A percentile compares a stretch with the other conserved stretches of the same genome.
Evolutionary conservation across 2,888 invertebrate species (phyloP).

Genomic region (Belgica antarctica): DNA sequence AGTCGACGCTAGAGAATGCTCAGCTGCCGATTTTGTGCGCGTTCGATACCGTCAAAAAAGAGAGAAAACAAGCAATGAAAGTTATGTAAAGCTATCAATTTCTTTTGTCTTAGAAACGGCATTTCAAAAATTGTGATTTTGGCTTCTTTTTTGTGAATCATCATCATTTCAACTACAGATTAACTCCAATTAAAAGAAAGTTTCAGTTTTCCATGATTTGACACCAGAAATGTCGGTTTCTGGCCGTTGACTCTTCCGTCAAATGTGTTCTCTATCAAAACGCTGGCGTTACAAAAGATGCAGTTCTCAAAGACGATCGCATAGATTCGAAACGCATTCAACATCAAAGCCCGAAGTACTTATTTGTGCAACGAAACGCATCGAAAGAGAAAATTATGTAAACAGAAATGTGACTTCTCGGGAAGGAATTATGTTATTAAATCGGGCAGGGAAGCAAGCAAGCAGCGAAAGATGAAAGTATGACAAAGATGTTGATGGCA

Average conservation of each 20-base stretch:
- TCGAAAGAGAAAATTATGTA: slow-evolving; percentile 30
- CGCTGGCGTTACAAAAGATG: background rate
- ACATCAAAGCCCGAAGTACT: background rate
- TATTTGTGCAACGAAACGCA: slow-evolving; percentile 24
- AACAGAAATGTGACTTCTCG: slow-evolving; percentile 4
- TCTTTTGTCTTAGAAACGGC: background rate
- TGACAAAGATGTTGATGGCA: slow-evolving; percentile 23
- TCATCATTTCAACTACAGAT: background rate
- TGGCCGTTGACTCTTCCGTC: no score
- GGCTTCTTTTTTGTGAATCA: background rate
- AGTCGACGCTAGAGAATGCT: background rate
- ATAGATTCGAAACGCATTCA: slow-evolving; percentile 1
- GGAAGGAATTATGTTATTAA: background rate
- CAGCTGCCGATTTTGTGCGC: background rate
- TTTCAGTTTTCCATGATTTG: no score
- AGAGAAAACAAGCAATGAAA: slow-evolving; percentile 10
- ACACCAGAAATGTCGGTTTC: no score
- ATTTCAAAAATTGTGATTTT: background rate
- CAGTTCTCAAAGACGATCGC: background rate
- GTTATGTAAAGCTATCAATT: slow-evolving; percentile 29
- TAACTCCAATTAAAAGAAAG: slow-evolving; percentile 24
- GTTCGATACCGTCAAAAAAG: background rate
- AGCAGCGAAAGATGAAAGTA: slow-evolving; percentile 25
- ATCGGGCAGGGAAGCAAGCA: background rate
- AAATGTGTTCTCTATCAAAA: background rate